Base-by-base conservation (phyloP, 1,140 invertebrate genomes). In the Drosophila setifemur region DNA sequence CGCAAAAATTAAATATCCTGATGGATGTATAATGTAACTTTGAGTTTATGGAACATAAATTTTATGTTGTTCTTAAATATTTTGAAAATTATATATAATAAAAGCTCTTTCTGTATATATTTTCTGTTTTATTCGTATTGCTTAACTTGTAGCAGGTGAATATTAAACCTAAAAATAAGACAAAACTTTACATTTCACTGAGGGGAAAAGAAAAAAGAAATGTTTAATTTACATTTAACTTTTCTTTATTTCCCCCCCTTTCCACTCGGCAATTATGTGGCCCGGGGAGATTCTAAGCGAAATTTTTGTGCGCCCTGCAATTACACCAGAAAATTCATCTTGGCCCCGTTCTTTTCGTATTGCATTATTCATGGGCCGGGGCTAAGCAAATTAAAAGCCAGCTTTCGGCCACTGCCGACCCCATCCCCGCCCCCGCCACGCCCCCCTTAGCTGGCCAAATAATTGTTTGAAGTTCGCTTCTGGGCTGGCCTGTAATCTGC, bases 401-500 rank as follows among this genome's bases (percentile, higher is more conserved):
- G 49, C 57, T 19, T 50, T 14, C 53, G 16, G 43, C 29, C 31
- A 18, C n/a, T 16, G 47, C 9, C 23, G n/a, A n/a, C n/a, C n/a
- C n/a, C n/a, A n/a, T n/a, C n/a, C n/a, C n/a, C n/a, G n/a, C n/a
- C n/a, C n/a, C n/a, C n/a, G n/a, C 7, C 61, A 11, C 40, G 40
- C 40, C 19, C 25, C 12, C n/a, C 31, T 26, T 43, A 64, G 61
- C 43, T 66, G 61, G 26, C 57, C 33, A 79, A 71, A 79, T 85
- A 85, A 85, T 86, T 85, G 83, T 85, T 85, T 85, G 70, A 79
- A 66, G 55, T 67, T 61, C 61, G 60, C 70, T 86, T 74, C 71
- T 48, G 47, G 28, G 53, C 43, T 55, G 75, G 75, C 68, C 81
- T 86, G 70, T 85, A 86, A 85, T 85, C 81, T 86, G 75, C 81